Percentiles rank a stretch among this genome's conserved stretches.
These are phyloP conservation scores for Neodon shergylaensis DNA, from an alignment of 2,113 vertebrate species.

Conservation along the genomic window DNA sequence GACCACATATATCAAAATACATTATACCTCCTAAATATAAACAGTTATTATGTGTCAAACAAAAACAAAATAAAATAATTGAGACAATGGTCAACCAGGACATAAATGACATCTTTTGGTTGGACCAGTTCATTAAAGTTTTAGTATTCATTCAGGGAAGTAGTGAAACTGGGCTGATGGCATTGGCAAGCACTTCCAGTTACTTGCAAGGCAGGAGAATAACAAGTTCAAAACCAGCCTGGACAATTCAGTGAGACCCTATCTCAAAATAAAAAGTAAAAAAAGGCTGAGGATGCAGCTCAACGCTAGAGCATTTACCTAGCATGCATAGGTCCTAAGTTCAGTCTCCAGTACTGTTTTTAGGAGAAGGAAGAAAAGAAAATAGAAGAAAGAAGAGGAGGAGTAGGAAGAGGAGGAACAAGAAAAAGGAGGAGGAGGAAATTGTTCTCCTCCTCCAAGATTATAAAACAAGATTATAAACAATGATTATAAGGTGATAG, in stretches of 20 bases:
- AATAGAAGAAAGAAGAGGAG: background rate
- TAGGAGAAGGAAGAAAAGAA: background rate
- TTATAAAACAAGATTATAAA: too few species aligned
- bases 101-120: background rate
- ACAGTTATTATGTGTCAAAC: background rate
- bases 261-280: background rate
- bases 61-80: background rate
- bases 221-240: background rate
- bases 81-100: background rate
- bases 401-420: too few species aligned
- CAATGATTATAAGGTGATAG: too few species aligned
- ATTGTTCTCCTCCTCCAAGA: background rate
- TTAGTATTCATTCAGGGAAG: background rate
- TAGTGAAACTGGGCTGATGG: background rate
- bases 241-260: background rate
- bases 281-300: background rate
- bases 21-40: background rate
- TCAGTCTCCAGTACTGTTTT: background rate
- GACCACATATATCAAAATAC: background rate
- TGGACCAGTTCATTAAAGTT: background rate
- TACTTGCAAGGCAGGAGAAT: background rate
- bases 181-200: background rate
- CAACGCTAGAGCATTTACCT: background rate
- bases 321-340: background rate
- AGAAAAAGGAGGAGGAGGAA: background rate